Conservation (phyloP, 1,140 invertebrate genomes). For the Wasmannia auropunctata region DNA sequence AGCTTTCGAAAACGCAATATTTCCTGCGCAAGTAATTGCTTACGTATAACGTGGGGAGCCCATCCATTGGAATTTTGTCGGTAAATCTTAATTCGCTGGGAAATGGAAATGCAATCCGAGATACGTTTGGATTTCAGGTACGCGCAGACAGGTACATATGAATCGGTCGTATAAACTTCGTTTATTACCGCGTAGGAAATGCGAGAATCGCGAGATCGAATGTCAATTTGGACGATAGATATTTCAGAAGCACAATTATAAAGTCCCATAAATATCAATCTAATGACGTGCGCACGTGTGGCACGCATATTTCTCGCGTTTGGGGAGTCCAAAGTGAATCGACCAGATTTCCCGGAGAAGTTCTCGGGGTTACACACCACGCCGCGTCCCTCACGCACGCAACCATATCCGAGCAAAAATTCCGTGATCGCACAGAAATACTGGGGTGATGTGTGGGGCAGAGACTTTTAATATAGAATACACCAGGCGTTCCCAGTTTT, state of each 20-base stretch:
- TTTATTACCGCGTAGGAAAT: constrained; percentile 34
- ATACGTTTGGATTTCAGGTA: constrained; percentile 31
- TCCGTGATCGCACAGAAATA: not conserved
- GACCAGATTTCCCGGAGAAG: constrained; percentile 39
- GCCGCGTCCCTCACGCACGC: not conserved
- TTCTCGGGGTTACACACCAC: not conserved
- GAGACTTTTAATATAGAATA: constrained; percentile 79
- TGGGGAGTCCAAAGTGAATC: not conserved
- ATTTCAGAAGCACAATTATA: constrained; percentile 52
- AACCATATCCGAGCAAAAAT: constrained; percentile 19
- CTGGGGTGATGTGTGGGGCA: constrained; percentile 41
- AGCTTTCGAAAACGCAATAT: constrained; percentile 15
- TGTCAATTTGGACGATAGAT: constrained; percentile 8
- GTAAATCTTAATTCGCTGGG: constrained; percentile 50
- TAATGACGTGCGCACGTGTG: constrained; percentile 16
- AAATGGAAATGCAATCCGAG: constrained; percentile 44
- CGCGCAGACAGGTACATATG: not conserved
- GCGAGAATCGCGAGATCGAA: not conserved
- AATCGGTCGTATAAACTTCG: constrained; percentile 19
- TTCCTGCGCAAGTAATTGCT: constrained; percentile 31
- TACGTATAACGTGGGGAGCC: constrained; percentile 16
- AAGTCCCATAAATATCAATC: constrained; percentile 39
- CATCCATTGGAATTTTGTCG: constrained; percentile 34
- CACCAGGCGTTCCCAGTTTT: constrained; percentile 64
- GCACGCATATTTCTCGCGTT: not conserved